Conservation (phyloP, 2,888 invertebrate genomes). For the Stomorhina lunata region DNA sequence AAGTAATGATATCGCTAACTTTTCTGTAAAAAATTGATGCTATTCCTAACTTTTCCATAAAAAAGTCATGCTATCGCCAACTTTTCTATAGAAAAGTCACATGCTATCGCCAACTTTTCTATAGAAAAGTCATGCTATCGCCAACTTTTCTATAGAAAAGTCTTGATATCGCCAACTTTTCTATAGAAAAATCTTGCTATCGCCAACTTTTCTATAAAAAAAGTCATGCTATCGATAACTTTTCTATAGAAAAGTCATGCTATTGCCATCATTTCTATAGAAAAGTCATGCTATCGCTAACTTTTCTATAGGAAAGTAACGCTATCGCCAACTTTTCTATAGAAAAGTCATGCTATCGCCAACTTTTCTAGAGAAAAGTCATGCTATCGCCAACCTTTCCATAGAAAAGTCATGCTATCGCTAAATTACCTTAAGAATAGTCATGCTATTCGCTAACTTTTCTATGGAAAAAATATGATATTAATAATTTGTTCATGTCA, state of each 20-base stretch:
- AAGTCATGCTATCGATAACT: not conserved
- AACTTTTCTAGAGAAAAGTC: not conserved
- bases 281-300: not conserved
- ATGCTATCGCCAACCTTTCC: too few species aligned
- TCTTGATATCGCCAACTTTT: not conserved
- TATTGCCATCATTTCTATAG: not conserved
- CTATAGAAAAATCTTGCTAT: too few species aligned
- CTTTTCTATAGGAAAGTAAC: not conserved
- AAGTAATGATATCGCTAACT: too few species aligned
- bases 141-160: not conserved
- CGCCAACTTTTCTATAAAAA: too few species aligned
- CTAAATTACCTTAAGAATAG: too few species aligned
- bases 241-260: too few species aligned
- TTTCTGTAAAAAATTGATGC: too few species aligned
- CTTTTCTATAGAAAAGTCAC: not conserved
- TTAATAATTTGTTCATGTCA: too few species aligned
- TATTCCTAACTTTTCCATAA: too few species aligned
- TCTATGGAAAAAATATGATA: not conserved
- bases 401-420: not conserved
- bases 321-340: too few species aligned
- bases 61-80: not conserved
- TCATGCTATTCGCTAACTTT: too few species aligned
- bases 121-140: not conserved
- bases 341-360: not conserved
- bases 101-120: not conserved